phyloP scores from a whole-genome alignment of 2,113 vertebrate species.

The Gymnobelideus leadbeateri region DNA sequence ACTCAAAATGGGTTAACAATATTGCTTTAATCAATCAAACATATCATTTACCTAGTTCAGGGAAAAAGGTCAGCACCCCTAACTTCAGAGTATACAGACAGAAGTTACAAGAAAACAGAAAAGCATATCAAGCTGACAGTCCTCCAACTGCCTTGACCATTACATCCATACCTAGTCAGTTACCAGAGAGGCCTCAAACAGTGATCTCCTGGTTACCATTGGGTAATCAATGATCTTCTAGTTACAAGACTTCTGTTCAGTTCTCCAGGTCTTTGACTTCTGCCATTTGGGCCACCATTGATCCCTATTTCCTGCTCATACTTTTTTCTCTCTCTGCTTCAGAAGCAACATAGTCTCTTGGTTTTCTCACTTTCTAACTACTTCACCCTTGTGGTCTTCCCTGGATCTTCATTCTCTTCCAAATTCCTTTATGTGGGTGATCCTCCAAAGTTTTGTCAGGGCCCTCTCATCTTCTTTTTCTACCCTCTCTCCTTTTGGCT shows the following conservation, averaged over 20 bases:
- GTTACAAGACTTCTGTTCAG: background rate
- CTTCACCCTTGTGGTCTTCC: background rate
- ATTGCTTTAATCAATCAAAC: too few species aligned
- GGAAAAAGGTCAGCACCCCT: too few species aligned
- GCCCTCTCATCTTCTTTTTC: background rate
- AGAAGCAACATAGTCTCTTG: background rate
- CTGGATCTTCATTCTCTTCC: background rate
- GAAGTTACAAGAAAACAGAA: too few species aligned
- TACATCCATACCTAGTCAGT: too few species aligned
- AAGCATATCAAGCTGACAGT: too few species aligned
- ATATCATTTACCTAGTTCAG: too few species aligned
- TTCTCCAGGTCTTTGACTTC: background rate
- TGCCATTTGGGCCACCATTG: background rate
- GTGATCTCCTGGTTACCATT: background rate
- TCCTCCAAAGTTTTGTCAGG: background rate
- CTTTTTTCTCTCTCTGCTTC: background rate
- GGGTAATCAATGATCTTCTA: background rate
- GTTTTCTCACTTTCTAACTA: background rate
- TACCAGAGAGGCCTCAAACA: too few species aligned
- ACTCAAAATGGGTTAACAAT: too few species aligned
- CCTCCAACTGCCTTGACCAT: too few species aligned
- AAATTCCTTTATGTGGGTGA: background rate
- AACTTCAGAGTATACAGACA: too few species aligned
- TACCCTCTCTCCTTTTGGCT: background rate
- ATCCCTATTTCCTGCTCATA: background rate